phyloP scores from a whole-genome alignment of 37 sponge, comb jelly and placozoan species.

The Lycopodina hypogea region DNA sequence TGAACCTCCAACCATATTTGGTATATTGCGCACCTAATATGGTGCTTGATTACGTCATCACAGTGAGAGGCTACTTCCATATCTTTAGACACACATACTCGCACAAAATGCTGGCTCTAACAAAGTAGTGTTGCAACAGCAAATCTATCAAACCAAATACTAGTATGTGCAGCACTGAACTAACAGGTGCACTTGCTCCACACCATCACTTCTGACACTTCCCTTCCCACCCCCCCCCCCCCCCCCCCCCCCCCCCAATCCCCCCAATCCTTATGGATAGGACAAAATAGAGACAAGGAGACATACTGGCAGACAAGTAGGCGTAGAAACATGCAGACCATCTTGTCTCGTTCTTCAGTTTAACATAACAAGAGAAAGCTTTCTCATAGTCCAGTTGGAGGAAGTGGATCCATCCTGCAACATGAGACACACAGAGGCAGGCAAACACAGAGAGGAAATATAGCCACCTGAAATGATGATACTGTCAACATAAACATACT shows the following conservation, averaged over 20 bases:
- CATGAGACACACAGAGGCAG: not conserved
- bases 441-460: not conserved
- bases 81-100: too few relatives aligned
- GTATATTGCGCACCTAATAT: too few relatives aligned
- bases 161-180: too few relatives aligned
- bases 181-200: too few relatives aligned
- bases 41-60: too few relatives aligned
- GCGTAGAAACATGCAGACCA: conserved; percentile 89
- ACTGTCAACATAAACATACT: not conserved
- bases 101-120: too few relatives aligned
- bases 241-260: not conserved
- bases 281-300: not conserved
- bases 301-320: conserved; percentile 77
- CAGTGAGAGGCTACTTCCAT: too few relatives aligned
- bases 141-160: too few relatives aligned
- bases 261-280: not conserved
- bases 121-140: too few relatives aligned
- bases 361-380: conserved; percentile 64
- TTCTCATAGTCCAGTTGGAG: conserved; percentile 61
- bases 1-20: too few relatives aligned
- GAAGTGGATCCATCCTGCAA: conserved; percentile 66
- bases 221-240: too few relatives aligned
- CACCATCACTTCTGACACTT: too few relatives aligned
- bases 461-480: not conserved
- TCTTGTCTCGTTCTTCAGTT: conserved; percentile 88